A percentile compares a stretch with the other conserved stretches of the same genome.
These are phyloP conservation scores for Zosterops japonicus DNA, from an alignment of 2,113 vertebrate genomes.

Conservation along the genomic window DNA sequence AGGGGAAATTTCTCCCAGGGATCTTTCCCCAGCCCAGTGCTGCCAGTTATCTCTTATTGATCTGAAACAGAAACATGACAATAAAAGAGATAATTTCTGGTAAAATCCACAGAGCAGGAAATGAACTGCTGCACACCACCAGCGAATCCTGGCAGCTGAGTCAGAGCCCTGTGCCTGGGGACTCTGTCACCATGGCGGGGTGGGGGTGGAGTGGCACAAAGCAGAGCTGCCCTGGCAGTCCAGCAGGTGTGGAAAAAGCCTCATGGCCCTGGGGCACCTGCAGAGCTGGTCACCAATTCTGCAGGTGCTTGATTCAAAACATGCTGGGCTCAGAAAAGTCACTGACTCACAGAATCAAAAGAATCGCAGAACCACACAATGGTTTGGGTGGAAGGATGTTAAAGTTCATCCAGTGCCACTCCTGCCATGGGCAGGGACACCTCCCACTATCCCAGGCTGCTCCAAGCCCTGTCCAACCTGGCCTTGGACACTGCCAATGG, in stretches of 20 bases:
- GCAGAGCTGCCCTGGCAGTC: not conserved
- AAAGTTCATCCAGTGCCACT: not conserved
- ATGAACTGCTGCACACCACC: not conserved
- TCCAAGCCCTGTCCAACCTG: not conserved
- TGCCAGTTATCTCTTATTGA: not conserved
- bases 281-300: fast-evolving
- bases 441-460: not conserved
- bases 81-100: not conserved
- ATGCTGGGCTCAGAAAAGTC: not conserved
- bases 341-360: not conserved
- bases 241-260: not conserved
- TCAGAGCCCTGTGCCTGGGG: not conserved
- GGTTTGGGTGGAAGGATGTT: not conserved
- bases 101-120: not conserved
- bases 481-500: not conserved
- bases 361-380: not conserved
- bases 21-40: not conserved
- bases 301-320: not conserved
- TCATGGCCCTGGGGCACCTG: not conserved
- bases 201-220: not conserved
- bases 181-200: fast-evolving
- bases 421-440: not conserved
- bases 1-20: not conserved
- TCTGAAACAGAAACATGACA: not conserved
- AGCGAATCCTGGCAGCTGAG: fast-evolving